A percentile compares a stretch with the other conserved stretches of the same genome.
Conservation (phyloP, 2,113 vertebrate species). For the Bubalus kerabau region DNA sequence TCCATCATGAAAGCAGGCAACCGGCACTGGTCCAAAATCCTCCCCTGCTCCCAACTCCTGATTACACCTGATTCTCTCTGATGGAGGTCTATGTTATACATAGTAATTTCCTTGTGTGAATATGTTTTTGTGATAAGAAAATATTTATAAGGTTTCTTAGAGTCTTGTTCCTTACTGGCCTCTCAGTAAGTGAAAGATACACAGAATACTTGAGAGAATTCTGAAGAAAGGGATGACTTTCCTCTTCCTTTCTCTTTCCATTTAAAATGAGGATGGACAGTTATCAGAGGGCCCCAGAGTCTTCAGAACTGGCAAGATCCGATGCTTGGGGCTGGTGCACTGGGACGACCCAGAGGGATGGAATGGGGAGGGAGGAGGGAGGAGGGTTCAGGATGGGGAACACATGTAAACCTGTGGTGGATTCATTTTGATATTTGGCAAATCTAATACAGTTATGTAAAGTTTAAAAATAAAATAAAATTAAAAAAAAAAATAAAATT, state of each 20-base stretch:
- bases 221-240: neutral
- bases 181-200: neutral
- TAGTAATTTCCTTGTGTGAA: neutral
- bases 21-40: neutral
- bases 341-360: no score
- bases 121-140: neutral
- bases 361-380: no score
- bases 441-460: no score
- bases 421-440: no score
- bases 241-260: neutral
- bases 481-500: no score
- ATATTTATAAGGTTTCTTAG: neutral
- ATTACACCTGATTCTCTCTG: neutral
- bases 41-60: fast-evolving
- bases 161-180: neutral
- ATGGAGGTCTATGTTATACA: neutral
- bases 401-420: no score
- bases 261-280: neutral
- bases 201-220: neutral
- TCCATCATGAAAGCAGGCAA: neutral
- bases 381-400: no score
- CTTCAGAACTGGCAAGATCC: neutral
- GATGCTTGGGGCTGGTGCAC: no score
- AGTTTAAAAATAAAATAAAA: no score
- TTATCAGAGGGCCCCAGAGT: neutral